Evolutionary conservation across 2,888 invertebrate genomes (phyloP).

Genomic region (Sesia bembeciformis): DNA sequence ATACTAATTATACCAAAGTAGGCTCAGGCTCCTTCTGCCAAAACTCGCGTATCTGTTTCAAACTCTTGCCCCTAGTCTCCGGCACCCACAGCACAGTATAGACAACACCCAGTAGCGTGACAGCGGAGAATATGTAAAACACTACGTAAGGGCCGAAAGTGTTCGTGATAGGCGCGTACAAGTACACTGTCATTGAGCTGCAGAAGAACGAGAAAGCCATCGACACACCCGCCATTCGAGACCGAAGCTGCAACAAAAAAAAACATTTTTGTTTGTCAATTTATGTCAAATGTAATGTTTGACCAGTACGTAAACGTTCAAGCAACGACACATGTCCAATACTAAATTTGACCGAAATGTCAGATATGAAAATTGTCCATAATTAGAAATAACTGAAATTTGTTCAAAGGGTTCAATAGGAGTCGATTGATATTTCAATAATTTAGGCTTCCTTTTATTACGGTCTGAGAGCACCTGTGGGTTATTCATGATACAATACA

Average conservation of each 20-base stretch:
- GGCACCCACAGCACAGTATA: conserved; percentile 57
- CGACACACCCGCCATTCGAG: conserved; percentile 45
- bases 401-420: too few species aligned
- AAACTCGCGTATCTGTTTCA: conserved; percentile 42
- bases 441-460: too few species aligned
- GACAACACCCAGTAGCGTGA: conserved; percentile 41
- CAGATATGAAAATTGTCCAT: too few species aligned
- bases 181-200: conserved; percentile 47
- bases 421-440: too few species aligned
- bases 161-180: conserved; percentile 43
- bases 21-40: conserved; percentile 35
- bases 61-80: conserved; percentile 60
- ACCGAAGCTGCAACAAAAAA: conserved; percentile 32
- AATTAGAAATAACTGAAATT: too few species aligned
- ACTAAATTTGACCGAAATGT: not conserved
- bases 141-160: conserved; percentile 46
- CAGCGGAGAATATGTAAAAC: conserved; percentile 49
- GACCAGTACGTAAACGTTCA: too few species aligned
- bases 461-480: too few species aligned
- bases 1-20: conserved; percentile 24
- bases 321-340: too few species aligned
- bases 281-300: too few species aligned
- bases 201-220: conserved; percentile 56
- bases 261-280: too few species aligned
- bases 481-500: too few species aligned